A percentile compares a stretch with the other conserved stretches of the same genome.
These are phyloP conservation scores for Melanostigma gelatinosum DNA, from an alignment of 2,113 vertebrate genomes.

Conservation along the genomic window DNA sequence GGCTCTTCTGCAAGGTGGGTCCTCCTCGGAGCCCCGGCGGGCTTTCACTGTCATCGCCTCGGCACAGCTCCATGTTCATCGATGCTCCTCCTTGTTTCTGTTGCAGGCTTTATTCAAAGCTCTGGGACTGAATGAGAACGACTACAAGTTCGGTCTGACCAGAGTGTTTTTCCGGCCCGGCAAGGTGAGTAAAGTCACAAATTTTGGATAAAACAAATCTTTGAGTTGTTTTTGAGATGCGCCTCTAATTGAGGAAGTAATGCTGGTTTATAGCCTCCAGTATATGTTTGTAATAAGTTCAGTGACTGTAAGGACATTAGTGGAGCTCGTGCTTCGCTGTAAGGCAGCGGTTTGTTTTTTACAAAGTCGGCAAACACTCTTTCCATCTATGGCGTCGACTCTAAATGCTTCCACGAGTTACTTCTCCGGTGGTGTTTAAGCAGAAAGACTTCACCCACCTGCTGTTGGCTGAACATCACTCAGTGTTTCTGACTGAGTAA, in stretches of 20 bases:
- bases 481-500: too few species aligned
- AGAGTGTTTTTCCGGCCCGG: conserved; percentile 98
- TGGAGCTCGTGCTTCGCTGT: not conserved
- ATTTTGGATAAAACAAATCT: too few species aligned
- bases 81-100: conserved; percentile 15
- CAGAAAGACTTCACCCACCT: not conserved
- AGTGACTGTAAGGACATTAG: not conserved
- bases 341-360: not conserved
- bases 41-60: fast-evolving
- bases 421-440: too few species aligned
- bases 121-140: conserved; percentile 94
- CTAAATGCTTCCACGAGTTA: not conserved
- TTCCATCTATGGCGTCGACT: not conserved
- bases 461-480: not conserved
- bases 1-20: conserved; percentile 96
- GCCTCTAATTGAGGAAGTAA: not conserved
- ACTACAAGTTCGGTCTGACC: conserved; percentile 99
- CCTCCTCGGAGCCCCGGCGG: too few species aligned
- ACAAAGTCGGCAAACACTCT: not conserved
- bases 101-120: conserved; percentile 97
- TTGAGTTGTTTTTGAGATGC: not conserved
- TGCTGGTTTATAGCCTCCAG: not conserved
- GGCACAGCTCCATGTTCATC: not conserved
- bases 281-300: not conserved
- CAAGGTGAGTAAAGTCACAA: conserved; percentile 86